phyloP scores from a whole-genome alignment of 2,888 invertebrate genomes.

The Scrobipalpa atriplicella region DNA sequence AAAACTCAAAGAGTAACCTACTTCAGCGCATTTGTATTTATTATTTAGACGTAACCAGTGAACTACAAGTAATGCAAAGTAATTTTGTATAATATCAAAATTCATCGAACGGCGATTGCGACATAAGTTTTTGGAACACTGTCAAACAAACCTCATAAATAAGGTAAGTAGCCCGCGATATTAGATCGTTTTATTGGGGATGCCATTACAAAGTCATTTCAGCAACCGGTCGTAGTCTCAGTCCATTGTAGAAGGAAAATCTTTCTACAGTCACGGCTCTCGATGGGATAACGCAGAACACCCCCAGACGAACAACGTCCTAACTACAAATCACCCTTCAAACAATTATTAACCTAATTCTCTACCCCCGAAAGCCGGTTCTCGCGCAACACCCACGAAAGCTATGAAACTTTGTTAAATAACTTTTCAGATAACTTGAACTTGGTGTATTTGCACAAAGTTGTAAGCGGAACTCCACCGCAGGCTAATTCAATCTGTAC shows the following conservation, averaged over 20 bases:
- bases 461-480: constrained; percentile 77
- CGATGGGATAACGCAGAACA: constrained; percentile 79
- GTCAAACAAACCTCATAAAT: constrained; percentile 63
- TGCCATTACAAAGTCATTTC: constrained; percentile 80
- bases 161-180: constrained; percentile 67
- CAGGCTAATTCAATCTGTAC: constrained; percentile 80
- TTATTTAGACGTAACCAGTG: constrained; percentile 21
- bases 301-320: constrained; percentile 57
- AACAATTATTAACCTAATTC: constrained; percentile 71
- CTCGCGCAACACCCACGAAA: constrained; percentile 69
- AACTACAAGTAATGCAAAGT: background rate
- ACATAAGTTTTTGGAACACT: constrained; percentile 38
- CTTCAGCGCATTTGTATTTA: constrained; percentile 20
- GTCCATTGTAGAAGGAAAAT: constrained; percentile 81
- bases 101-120: background rate
- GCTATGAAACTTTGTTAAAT: constrained; percentile 84
- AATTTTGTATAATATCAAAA: constrained; percentile 2
- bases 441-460: constrained; percentile 79
- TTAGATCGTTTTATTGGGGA: constrained; percentile 74
- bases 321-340: constrained; percentile 52
- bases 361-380: constrained; percentile 64
- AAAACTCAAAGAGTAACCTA: background rate
- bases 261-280: constrained; percentile 83
- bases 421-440: constrained; percentile 83
- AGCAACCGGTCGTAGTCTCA: constrained; percentile 73